Evolutionary conservation across 1,140 invertebrate species (phyloP), one percentile per base, ranked within the genome.

Genomic region (Gryon sp.): DNA sequence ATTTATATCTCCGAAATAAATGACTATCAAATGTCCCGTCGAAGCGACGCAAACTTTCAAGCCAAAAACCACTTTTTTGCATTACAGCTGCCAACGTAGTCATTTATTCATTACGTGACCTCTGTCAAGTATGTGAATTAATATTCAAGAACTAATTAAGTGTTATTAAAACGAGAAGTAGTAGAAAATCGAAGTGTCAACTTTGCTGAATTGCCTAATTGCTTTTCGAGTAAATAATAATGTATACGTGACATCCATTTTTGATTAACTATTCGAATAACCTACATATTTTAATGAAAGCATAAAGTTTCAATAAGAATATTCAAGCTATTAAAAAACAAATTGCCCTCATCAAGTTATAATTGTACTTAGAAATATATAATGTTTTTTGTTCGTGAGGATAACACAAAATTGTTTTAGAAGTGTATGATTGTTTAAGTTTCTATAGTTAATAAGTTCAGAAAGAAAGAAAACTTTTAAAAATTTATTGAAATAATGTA

Each of bases 1-100:
- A 78, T 78, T 62, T 48, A 15, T 78, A 78, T 78, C 76, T 73
- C 43, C 11, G 53, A 78, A 69, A 78, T 73, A 74, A 74, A 78
- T 74, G 63, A 66, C 57, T 70, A 69, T 74, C 69, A 69, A 69
- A 73, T 43, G 66, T 62, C 24, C 40, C 19, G 59, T n/a, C 45
- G 43, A 55, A 50, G 53, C 40, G 57, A 62, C 40, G 55, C 41
- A 14, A 65, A 66, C 40, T 70, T 76, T 57, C 19, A 16, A 38
- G 18, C 16, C 18, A 34, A 63, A 18, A 18, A 63, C 36, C 36
- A 48, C 50, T 76, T 65, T 74, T 41, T 48, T 50, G 38, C 38
- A 12, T 26, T 50, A 55, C 68, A 62, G 46, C 55, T 62, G 66
- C 55, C 38, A 41, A 68, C 45, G 18, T 30, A 18, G 16, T 4